Evolutionary conservation across 2,797 vertebrate genomes (phyloP).

Genomic region (Microchirus variegatus): DNA sequence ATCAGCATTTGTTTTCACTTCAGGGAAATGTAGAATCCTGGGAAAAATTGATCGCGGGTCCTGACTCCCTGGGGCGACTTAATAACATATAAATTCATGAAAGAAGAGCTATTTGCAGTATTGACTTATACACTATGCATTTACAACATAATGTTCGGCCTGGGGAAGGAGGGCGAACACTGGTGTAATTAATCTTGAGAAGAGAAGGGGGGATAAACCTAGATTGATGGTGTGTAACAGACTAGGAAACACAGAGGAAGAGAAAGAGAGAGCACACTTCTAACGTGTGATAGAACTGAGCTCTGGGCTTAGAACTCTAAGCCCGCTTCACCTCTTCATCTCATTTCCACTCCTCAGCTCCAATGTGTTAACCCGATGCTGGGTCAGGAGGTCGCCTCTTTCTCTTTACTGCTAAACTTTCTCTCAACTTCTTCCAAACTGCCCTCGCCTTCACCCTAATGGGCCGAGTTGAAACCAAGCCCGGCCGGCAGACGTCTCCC

Average conservation of each 20-base stretch:
- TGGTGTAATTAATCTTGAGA: constrained; percentile 81
- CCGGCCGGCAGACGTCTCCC: constrained; percentile 48
- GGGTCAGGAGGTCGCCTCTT: constrained; percentile 56
- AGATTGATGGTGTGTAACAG: constrained; percentile 66
- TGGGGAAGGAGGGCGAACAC: constrained; percentile 64
- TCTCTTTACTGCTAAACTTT: constrained; percentile 31
- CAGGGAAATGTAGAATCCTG: constrained; percentile 71
- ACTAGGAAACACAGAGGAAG: constrained; percentile 17
- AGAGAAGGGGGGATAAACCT: constrained; percentile 66
- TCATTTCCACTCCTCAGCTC: constrained; percentile 27
- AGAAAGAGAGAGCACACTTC: constrained; percentile 5
- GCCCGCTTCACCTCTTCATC: constrained; percentile 41
- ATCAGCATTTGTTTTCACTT: constrained; percentile 83
- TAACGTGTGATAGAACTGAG: constrained; percentile 50
- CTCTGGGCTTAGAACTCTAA: constrained; percentile 39
- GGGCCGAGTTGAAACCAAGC: constrained; percentile 43
- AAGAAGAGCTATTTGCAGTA: constrained; percentile 82
- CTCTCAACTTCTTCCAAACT: constrained; percentile 23
- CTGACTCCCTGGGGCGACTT: constrained; percentile 71
- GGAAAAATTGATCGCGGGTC: constrained; percentile 73
- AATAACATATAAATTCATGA: constrained; percentile 83
- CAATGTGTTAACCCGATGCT: constrained; percentile 43
- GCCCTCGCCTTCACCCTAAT: constrained; percentile 51
- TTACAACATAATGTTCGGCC: constrained; percentile 83
- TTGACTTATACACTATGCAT: constrained; percentile 83